These are phyloP conservation scores for Habropoda laboriosa DNA, from an alignment of 1,140 invertebrate genomes.

Conservation along the genomic window DNA sequence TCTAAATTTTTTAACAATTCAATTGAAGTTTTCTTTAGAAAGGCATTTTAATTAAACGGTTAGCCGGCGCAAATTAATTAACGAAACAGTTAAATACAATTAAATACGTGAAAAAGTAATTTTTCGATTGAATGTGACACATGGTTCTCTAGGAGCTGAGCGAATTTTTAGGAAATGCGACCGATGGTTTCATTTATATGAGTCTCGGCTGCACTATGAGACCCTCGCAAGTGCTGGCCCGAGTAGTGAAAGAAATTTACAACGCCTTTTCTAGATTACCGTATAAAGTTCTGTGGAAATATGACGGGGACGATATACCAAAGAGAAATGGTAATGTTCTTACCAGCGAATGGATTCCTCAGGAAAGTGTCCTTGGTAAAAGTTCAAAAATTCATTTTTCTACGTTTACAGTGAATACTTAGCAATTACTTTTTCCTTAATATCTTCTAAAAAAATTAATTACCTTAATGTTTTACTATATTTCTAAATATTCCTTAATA, in stretches of 20 bases:
- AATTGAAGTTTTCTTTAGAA: too few species aligned
- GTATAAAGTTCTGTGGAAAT: slow-evolving; percentile 72
- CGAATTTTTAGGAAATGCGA: slow-evolving; percentile 78
- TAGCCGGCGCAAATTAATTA: too few species aligned
- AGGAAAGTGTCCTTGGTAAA: slow-evolving; percentile 73
- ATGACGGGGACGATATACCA: slow-evolving; percentile 26
- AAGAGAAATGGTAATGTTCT: slow-evolving; percentile 70
- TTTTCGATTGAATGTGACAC: too few species aligned
- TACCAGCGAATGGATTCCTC: slow-evolving; percentile 77
- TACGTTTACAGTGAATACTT: too few species aligned
- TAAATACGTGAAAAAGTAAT: too few species aligned
- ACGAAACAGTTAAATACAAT: too few species aligned
- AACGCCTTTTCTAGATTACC: slow-evolving; percentile 79
- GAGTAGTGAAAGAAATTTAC: slow-evolving; percentile 74
- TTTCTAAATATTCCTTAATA: too few species aligned
- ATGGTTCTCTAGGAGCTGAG: slow-evolving; percentile 74
- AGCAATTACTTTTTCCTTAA: too few species aligned
- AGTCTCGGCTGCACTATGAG: slow-evolving; percentile 81
- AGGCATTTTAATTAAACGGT: too few species aligned
- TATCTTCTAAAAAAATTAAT: too few species aligned
- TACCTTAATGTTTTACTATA: too few species aligned
- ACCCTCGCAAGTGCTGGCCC: slow-evolving; percentile 64
- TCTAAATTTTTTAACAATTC: too few species aligned
- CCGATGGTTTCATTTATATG: slow-evolving; percentile 83
- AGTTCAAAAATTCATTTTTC: slow-evolving; percentile 14